A percentile compares a stretch with the other conserved stretches of the same genome.
These are phyloP conservation scores for Tenualosa ilisha DNA, from an alignment of 2,797 vertebrate species.

Conservation along the genomic window DNA sequence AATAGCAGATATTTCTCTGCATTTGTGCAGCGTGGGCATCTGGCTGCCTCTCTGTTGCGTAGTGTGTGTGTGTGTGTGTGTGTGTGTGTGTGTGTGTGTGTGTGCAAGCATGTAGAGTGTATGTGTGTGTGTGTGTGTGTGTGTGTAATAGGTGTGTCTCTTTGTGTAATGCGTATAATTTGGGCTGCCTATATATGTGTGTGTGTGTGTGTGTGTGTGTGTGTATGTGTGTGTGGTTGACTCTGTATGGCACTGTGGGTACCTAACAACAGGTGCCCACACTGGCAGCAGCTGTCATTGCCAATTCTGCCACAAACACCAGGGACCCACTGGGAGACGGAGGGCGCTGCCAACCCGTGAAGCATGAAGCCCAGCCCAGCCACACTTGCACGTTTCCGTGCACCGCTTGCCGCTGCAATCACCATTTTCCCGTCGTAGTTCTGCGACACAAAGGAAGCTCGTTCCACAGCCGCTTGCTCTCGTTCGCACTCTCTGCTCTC, in stretches of 20 bases:
- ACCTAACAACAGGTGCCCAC: conserved; percentile 11
- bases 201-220: not conserved
- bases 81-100: not conserved
- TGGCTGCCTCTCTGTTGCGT: not conserved
- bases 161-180: not conserved
- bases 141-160: not conserved
- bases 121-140: not conserved
- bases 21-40: not conserved
- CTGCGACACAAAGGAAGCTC: not conserved
- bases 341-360: not conserved
- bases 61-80: not conserved
- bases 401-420: not conserved
- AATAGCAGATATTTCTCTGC: not conserved
- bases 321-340: not conserved
- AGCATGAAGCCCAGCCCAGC: not conserved
- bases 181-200: not conserved
- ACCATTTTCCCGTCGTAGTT: not conserved
- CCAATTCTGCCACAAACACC: not conserved
- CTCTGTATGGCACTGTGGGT: not conserved
- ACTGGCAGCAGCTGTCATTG: conserved; percentile 8
- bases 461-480: not conserved
- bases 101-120: not conserved
- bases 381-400: not conserved
- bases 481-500: not conserved
- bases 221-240: not conserved